A percentile compares a stretch with the other conserved stretches of the same genome.
Evolutionary conservation across 2,113 vertebrate species (phyloP).

Genomic region (Heteronetta atricapilla): DNA sequence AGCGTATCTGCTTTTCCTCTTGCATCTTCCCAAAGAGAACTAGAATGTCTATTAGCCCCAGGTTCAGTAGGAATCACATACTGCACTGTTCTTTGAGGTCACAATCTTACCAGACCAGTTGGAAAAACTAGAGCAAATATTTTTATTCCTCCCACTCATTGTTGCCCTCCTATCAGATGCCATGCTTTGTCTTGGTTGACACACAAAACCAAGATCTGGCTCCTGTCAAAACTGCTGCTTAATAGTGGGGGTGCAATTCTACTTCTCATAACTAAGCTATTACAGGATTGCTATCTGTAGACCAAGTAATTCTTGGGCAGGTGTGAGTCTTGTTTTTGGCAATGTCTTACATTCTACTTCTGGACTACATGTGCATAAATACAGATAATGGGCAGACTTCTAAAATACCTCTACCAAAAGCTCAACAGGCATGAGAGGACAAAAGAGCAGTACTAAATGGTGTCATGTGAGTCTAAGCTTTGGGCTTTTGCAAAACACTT

Average conservation of each 20-base stretch:
- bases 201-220: neutral
- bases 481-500: neutral
- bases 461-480: neutral
- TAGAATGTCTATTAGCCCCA: neutral
- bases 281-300: neutral
- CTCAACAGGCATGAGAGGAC: neutral
- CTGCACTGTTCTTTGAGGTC: neutral
- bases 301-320: neutral
- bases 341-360: neutral
- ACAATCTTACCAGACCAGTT: constrained; percentile 9
- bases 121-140: neutral
- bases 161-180: neutral
- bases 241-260: neutral
- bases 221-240: neutral
- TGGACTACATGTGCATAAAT: neutral
- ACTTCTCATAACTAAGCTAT: neutral
- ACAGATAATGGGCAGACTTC: neutral
- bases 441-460: neutral
- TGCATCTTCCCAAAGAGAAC: neutral
- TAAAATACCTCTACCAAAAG: neutral
- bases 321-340: neutral
- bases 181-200: neutral
- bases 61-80: neutral
- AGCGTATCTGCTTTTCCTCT: neutral
- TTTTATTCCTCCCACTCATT: neutral